Evolutionary conservation across 2,888 invertebrate genomes (phyloP).

Genomic region (Sicus ferrugineus): DNA sequence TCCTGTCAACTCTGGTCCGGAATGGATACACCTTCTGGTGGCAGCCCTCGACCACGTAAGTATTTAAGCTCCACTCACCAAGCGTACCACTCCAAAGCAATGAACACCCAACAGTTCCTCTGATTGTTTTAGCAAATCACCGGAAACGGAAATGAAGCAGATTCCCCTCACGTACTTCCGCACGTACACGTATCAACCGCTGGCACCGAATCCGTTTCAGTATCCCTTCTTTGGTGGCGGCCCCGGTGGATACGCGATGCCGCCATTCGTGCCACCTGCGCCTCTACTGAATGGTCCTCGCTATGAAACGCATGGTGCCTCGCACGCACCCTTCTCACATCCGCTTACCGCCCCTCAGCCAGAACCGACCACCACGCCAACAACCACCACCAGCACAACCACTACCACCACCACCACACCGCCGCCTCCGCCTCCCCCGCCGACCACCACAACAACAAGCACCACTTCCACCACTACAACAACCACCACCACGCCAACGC

Average conservation of each 20-base stretch:
- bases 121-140: constrained; percentile 46
- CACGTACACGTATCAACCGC: constrained; percentile 61
- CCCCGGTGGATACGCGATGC: constrained; percentile 32
- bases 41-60: constrained; percentile 54
- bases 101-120: constrained; percentile 19
- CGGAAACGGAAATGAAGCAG: constrained; percentile 53
- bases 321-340: constrained; percentile 43
- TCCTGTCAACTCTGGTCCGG: constrained; percentile 12
- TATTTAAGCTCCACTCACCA: constrained; percentile 5
- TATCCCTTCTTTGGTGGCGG: constrained; percentile 46
- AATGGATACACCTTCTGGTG: constrained; percentile 53
- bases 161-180: constrained; percentile 62
- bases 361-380: not conserved
- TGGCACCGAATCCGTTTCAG: constrained; percentile 49
- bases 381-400: constrained; percentile 40
- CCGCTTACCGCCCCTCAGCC: constrained; percentile 43
- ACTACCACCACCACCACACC: constrained; percentile 38
- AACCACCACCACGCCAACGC: constrained; percentile 40
- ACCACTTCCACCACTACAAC: constrained; percentile 39
- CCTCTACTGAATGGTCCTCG: constrained; percentile 48
- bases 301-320: constrained; percentile 50
- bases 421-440: constrained; percentile 39
- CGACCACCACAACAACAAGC: constrained; percentile 41
- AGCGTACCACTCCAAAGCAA: not conserved
- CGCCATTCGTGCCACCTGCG: constrained; percentile 43